Conservation (phyloP, 2,888 invertebrate species). For the Noctua janthina region DNA sequence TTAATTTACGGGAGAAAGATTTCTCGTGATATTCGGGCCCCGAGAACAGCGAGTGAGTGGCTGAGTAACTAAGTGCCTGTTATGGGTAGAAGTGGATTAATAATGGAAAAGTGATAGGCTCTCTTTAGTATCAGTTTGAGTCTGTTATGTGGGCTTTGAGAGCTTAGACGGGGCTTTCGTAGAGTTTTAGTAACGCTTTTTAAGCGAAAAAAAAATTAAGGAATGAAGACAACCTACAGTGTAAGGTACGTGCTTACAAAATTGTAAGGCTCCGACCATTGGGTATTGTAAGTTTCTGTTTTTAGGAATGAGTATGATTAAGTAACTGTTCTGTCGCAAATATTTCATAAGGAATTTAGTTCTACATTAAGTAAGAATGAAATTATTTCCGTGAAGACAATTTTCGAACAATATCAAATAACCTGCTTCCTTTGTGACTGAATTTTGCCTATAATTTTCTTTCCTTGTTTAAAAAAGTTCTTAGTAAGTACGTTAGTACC, state of each 20-base stretch:
- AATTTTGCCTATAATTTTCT: not conserved
- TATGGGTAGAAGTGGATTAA: slow-evolving; percentile 11
- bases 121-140: not conserved
- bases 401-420: not conserved
- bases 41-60: slow-evolving; percentile 32
- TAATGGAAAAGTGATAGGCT: slow-evolving; percentile 3
- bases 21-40: slow-evolving; percentile 49
- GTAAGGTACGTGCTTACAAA: not conserved
- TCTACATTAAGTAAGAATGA: not conserved
- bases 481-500: not conserved
- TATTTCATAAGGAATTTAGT: not conserved
- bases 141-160: not conserved
- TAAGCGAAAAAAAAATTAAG: not conserved
- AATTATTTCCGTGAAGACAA: not conserved
- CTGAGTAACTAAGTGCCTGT: slow-evolving; percentile 17
- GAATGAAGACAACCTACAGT: not conserved
- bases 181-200: not conserved
- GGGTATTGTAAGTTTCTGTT: not conserved
- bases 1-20: slow-evolving; percentile 72
- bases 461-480: not conserved
- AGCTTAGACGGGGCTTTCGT: not conserved
- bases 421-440: not conserved
- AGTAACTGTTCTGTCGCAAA: not conserved
- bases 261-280: not conserved
- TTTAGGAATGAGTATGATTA: not conserved